Base-by-base conservation (phyloP, 2,113 vertebrate genomes). In the Murina feae region DNA sequence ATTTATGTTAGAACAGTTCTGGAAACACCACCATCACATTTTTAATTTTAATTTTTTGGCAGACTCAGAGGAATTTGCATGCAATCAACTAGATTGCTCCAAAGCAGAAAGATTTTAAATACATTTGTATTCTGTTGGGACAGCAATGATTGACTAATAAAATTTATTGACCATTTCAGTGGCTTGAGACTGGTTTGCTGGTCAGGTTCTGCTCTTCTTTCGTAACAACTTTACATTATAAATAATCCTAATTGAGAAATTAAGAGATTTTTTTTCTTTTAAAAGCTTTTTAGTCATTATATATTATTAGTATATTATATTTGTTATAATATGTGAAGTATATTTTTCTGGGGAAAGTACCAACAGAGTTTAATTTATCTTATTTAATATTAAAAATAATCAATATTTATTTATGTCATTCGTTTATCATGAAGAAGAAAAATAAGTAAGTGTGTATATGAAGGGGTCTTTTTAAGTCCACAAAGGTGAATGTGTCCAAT, bases 321-420 rank as follows among this genome's bases (percentile, higher is more conserved):
- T 86, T 90, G 35, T 95, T 76, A 90, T 82, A 82, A 75, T 58
- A 75, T 51, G 16, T 89, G n/a, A 72, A 89, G 79, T 75, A 69
- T 80, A 80, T 68, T 53, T 44, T 83, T 84, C 42, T 79, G 63
- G 30, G 63, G 10, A 72, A 51, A 79, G 53, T 84, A 11, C 51
- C 44, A 89, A 65, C 25, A 71, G 23, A 79, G 5, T 55, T 76
- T 85, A 78, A 12, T 83, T 13, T 78, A 72, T 79, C 28, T 66
- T 71, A 78, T 3, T 75, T 82, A 82, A 86, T 86, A 32, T 4
- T 75, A 5, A 42, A 75, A 90, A 76, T 49, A 55, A 79, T 79
- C 14, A 58, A 35, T 79, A 93, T 76, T 90, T 90, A 0, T 42
- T 30, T 74, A 30, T 44, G 28, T 74, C 42, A 44, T 30, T 74